Evolutionary conservation across 1,140 invertebrate species (phyloP).

Genomic region (Myzus persicae): DNA sequence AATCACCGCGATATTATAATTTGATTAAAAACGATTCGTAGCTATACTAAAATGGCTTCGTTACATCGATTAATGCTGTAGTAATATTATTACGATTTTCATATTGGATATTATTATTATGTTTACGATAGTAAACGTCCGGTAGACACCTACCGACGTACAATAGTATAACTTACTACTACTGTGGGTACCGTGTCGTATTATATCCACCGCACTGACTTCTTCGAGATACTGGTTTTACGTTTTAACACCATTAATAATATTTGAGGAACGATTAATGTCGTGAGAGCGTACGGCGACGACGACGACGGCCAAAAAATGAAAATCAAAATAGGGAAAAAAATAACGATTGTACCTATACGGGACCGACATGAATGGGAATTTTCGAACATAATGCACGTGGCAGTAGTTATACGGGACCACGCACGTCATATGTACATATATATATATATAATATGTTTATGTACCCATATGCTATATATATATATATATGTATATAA

Average conservation of each 20-base stretch:
- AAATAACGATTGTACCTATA: neutral
- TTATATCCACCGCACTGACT: neutral
- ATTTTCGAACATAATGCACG: conserved; percentile 21
- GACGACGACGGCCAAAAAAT: neutral
- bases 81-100: neutral
- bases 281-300: neutral
- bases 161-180: neutral
- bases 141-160: neutral
- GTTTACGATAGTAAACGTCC: neutral
- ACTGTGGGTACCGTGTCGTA: neutral
- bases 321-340: conserved; percentile 6
- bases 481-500: neutral
- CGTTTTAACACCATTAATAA: conserved; percentile 17
- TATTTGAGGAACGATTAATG: conserved; percentile 40
- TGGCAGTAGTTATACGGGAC: neutral
- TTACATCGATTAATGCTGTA: neutral
- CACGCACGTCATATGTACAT: neutral
- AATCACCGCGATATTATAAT: neutral
- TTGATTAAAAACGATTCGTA: neutral
- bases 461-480: too few species aligned
- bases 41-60: neutral
- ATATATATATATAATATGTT: too few species aligned
- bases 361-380: neutral
- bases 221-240: neutral
- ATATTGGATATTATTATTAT: too few species aligned